Evolutionary conservation across 1,140 invertebrate species (phyloP).

Genomic region (Lutraria rhynchaena): DNA sequence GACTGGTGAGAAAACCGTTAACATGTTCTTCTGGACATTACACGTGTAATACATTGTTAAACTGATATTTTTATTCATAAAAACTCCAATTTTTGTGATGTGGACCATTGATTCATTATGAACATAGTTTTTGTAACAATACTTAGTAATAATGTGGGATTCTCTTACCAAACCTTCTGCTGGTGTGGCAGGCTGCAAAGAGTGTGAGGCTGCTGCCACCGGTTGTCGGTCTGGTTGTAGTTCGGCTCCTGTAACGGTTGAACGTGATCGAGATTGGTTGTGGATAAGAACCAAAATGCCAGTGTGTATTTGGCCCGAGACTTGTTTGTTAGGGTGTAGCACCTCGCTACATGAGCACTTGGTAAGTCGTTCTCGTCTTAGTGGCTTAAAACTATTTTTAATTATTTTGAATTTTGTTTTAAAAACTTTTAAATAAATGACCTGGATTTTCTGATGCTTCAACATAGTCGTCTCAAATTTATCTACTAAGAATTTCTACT

Average conservation of each 20-base stretch:
- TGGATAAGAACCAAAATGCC: constrained; percentile 72
- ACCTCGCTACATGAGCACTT: constrained; percentile 40
- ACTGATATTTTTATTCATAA: too few species aligned
- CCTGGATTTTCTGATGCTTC: too few species aligned
- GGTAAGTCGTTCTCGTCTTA: constrained; percentile 23
- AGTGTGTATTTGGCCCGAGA: constrained; percentile 72
- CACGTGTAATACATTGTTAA: too few species aligned
- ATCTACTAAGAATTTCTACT: too few species aligned
- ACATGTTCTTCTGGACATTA: too few species aligned
- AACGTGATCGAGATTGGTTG: constrained; percentile 67
- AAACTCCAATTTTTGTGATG: too few species aligned
- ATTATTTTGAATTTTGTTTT: too few species aligned
- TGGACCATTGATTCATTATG: constrained; percentile 32
- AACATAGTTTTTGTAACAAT: constrained; percentile 26
- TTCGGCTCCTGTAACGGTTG: constrained; percentile 63
- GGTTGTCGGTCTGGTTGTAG: constrained; percentile 53
- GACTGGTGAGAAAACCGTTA: too few species aligned
- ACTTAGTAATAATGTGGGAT: constrained; percentile 67
- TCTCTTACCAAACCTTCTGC: constrained; percentile 47
- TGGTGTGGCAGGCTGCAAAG: constrained; percentile 37
- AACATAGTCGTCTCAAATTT: too few species aligned
- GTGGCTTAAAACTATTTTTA: too few species aligned
- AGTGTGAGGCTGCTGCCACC: constrained; percentile 54
- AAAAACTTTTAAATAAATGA: too few species aligned
- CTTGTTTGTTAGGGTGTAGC: constrained; percentile 72